These are phyloP conservation scores for Muntiacus reevesi DNA, from an alignment of 2,113 vertebrate genomes.

Conservation along the genomic window DNA sequence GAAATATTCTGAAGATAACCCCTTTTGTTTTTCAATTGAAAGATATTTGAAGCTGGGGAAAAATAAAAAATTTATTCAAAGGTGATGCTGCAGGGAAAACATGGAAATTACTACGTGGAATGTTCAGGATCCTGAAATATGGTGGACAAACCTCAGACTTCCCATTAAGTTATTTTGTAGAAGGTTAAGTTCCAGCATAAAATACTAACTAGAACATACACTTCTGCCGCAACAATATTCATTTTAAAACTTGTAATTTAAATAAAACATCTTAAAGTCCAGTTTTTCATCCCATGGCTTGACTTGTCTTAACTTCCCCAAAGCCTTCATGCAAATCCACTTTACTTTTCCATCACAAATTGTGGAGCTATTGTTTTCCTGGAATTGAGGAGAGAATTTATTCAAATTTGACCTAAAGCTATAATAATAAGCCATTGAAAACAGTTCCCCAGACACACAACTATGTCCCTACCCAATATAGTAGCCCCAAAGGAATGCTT, in stretches of 20 bases:
- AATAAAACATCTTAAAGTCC: background rate
- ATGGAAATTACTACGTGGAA: background rate
- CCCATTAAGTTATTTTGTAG: background rate
- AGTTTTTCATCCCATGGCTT: background rate
- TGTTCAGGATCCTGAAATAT: background rate
- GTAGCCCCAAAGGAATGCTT: slow-evolving; percentile 40
- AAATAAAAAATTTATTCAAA: background rate
- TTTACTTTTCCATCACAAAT: slow-evolving; percentile 4
- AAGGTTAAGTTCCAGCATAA: background rate
- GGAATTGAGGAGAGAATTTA: slow-evolving; percentile 12
- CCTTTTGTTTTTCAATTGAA: background rate
- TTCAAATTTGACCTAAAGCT: slow-evolving; percentile 38
- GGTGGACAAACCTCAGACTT: background rate
- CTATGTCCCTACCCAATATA: background rate
- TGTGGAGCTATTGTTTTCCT: background rate
- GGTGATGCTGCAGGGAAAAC: background rate
- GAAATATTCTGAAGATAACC: background rate
- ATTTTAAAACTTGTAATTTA: slow-evolving; percentile 23
- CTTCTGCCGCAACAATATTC: background rate
- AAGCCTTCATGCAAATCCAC: background rate
- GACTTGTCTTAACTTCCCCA: background rate
- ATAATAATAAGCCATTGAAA: slow-evolving; percentile 24
- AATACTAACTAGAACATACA: background rate
- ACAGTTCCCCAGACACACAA: background rate
- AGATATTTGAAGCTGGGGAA: background rate